Evolutionary conservation across 2,113 vertebrate genomes (phyloP).

Genomic region (Perca schrenkii): DNA sequence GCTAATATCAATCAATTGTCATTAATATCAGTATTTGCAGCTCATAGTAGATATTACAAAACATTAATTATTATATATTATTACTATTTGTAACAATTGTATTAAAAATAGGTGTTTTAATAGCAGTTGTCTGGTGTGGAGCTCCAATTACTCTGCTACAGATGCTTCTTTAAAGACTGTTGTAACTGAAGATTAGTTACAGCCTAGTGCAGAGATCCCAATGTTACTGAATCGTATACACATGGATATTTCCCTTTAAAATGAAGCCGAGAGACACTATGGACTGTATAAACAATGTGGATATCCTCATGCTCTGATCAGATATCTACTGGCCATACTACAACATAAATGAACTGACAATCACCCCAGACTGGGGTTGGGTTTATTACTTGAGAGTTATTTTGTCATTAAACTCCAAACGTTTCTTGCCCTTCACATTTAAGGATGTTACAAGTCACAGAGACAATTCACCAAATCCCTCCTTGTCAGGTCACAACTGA

Average conservation of each 20-base stretch:
- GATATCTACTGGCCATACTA: conserved; percentile 45
- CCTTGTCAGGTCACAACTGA: not conserved
- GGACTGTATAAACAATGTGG: not conserved
- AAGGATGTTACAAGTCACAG: not conserved
- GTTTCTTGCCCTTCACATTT: not conserved
- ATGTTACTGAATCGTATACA: not conserved
- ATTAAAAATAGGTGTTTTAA: not conserved
- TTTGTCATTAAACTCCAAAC: not conserved
- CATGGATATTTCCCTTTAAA: not conserved
- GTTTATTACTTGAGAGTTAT: not conserved
- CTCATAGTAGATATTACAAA: not conserved
- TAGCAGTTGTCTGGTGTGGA: no score
- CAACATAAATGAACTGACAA: not conserved
- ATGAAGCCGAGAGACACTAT: not conserved
- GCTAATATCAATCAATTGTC: not conserved
- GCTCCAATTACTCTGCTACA: no score
- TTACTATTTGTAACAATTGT: not conserved
- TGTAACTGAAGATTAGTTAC: not conserved
- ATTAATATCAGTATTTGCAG: not conserved
- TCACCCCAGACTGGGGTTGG: not conserved
- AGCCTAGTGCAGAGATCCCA: not conserved
- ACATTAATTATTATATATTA: no score
- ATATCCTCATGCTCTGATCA: not conserved
- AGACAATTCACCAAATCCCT: not conserved
- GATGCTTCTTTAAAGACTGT: not conserved